Conservation (phyloP, 1,140 invertebrate species). For the Himalopsyche phryganea region DNA sequence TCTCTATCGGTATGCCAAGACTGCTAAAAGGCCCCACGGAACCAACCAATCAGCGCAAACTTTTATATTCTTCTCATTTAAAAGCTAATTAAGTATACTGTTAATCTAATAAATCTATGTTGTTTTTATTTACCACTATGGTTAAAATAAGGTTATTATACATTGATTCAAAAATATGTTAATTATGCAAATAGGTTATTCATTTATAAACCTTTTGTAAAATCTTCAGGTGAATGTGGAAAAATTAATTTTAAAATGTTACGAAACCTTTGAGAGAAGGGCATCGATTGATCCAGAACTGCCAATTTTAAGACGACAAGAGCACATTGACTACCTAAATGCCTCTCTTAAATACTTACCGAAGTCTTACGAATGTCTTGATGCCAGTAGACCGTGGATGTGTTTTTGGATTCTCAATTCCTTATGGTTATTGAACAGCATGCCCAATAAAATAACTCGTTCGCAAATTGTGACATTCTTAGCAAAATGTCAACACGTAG, state of each 20-base stretch:
- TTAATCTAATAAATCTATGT: too few species aligned
- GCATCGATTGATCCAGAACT: conserved; percentile 55
- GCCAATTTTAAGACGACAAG: conserved; percentile 61
- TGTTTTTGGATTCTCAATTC: conserved; percentile 95
- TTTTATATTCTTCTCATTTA: too few species aligned
- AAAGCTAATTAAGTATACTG: too few species aligned
- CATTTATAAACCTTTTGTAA: too few species aligned
- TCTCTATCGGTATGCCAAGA: too few species aligned
- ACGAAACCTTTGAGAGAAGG: conserved; percentile 56
- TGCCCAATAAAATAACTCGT: conserved; percentile 64
- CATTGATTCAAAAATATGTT: too few species aligned
- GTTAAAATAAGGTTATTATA: too few species aligned
- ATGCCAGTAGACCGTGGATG: conserved; percentile 93
- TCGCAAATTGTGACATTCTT: conserved; percentile 68
- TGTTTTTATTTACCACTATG: too few species aligned
- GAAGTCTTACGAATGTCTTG: conserved; percentile 72
- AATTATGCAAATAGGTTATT: too few species aligned
- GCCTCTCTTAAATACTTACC: conserved; percentile 66
- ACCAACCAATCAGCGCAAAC: too few species aligned
- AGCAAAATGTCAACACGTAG: conserved; percentile 69
- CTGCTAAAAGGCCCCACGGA: too few species aligned
- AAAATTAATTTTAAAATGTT: conserved; percentile 60
- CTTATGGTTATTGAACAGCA: conserved; percentile 74
- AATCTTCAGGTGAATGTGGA: conserved; percentile 65
- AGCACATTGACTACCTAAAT: conserved; percentile 68